These are phyloP conservation scores for Caerostris extrusa DNA, from an alignment of 1,140 invertebrate species.

Conservation along the genomic window DNA sequence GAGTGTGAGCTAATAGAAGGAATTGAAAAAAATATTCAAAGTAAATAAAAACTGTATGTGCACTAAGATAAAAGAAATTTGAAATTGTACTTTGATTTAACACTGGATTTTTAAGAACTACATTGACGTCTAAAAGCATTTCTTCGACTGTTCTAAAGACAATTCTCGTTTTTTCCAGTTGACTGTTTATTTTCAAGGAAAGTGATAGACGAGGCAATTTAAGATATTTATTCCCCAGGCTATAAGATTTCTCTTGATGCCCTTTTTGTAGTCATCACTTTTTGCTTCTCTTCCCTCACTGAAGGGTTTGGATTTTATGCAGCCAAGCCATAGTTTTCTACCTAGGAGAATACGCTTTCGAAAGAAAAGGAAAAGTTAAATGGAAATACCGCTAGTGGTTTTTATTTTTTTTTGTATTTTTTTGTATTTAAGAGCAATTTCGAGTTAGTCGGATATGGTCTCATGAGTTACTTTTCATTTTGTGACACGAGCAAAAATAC, in stretches of 20 bases:
- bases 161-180: neutral
- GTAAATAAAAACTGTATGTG: too few species aligned
- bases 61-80: too few species aligned
- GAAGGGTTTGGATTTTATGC: conserved; percentile 16
- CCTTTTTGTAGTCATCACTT: conserved; percentile 12
- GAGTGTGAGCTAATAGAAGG: too few species aligned
- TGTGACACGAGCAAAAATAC: neutral
- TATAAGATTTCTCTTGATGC: conserved; percentile 23
- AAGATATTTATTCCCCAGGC: conserved; percentile 53
- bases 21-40: too few species aligned
- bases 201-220: neutral
- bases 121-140: neutral
- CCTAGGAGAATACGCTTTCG: neutral
- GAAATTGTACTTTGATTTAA: too few species aligned
- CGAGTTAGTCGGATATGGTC: neutral
- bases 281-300: neutral
- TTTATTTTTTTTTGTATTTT: neutral
- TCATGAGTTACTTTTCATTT: conserved; percentile 30
- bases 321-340: conserved; percentile 10
- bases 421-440: conserved; percentile 38
- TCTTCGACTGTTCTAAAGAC: neutral
- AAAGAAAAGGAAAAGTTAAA: neutral
- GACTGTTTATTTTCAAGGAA: neutral
- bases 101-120: neutral
- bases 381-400: neutral